Percentiles rank a stretch among this genome's conserved stretches.
Conservation (phyloP, 2,113 vertebrate genomes). For the Paradoxurus hermaphroditus region DNA sequence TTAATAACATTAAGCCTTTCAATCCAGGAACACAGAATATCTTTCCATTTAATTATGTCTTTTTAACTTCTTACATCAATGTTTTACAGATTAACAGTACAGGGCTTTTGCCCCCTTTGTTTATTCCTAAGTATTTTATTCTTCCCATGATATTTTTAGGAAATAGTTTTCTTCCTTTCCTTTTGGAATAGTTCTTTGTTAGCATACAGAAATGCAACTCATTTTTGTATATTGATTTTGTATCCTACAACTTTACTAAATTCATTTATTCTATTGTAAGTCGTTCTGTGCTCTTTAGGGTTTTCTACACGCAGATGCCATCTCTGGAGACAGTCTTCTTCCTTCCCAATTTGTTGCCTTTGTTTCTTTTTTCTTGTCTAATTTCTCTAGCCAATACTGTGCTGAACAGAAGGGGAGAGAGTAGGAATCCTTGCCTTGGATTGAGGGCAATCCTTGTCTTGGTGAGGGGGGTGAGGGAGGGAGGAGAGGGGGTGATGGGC, state of each 20-base stretch:
- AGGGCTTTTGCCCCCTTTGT: background rate
- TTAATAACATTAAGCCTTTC: background rate
- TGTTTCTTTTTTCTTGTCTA: background rate
- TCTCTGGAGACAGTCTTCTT: background rate
- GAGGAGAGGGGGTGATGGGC: too few relatives aligned
- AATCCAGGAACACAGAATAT: background rate
- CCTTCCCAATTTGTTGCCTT: background rate
- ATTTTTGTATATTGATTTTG: background rate
- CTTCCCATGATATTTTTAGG: background rate
- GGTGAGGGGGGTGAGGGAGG: too few relatives aligned
- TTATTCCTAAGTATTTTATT: background rate
- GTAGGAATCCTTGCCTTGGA: background rate
- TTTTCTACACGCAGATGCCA: background rate
- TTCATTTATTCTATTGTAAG: background rate
- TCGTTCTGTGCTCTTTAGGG: background rate
- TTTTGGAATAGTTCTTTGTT: background rate
- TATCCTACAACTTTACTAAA: background rate
- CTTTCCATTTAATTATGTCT: background rate
- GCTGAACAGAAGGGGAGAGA: background rate
- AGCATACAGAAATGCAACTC: background rate
- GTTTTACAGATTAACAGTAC: background rate
- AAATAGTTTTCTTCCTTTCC: background rate
- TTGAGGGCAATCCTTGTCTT: too few relatives aligned
- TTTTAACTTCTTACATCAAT: background rate
- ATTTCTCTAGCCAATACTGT: background rate